These are phyloP conservation scores for Volucella bombylans DNA, from an alignment of 2,888 invertebrate species.

Conservation along the genomic window DNA sequence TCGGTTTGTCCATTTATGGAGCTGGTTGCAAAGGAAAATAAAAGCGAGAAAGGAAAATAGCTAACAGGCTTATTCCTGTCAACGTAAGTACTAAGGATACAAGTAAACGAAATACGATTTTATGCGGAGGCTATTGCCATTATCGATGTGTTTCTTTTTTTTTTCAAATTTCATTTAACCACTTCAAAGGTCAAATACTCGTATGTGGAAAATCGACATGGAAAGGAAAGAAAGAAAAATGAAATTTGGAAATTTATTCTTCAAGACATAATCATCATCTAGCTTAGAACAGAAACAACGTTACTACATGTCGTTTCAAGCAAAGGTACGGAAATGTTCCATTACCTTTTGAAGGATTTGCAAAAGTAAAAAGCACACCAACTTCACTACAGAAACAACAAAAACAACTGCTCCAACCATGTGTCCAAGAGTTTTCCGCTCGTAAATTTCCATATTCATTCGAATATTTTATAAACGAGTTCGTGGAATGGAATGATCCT, in stretches of 20 bases:
- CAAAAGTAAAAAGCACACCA: slow-evolving; percentile 6
- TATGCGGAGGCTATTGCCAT: slow-evolving; percentile 23
- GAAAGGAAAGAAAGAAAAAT: neutral
- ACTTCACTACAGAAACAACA: neutral
- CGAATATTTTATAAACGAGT: slow-evolving; percentile 39
- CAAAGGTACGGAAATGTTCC: slow-evolving; percentile 45
- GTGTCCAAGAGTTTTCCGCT: slow-evolving; percentile 31
- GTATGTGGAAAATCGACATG: neutral
- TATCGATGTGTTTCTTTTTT: neutral
- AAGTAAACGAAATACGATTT: slow-evolving; percentile 15
- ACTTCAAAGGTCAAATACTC: slow-evolving; percentile 24
- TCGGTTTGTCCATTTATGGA: slow-evolving; percentile 35
- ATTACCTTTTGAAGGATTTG: slow-evolving; percentile 33
- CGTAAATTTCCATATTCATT: slow-evolving; percentile 52
- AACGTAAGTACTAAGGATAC: slow-evolving; percentile 3
- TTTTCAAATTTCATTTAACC: neutral
- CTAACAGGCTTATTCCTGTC: slow-evolving; percentile 29
- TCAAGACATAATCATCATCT: slow-evolving; percentile 31
- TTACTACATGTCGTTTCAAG: neutral
- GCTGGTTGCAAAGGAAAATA: slow-evolving; percentile 25
- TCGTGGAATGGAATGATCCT: neutral
- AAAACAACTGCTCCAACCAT: slow-evolving; percentile 12
- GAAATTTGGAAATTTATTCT: slow-evolving; percentile 17
- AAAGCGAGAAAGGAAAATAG: slow-evolving; percentile 5
- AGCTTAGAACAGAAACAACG: neutral